phyloP scores from a whole-genome alignment of 37 sponge, comb jelly and placozoan genomes.

The Eunapius fragilis region DNA sequence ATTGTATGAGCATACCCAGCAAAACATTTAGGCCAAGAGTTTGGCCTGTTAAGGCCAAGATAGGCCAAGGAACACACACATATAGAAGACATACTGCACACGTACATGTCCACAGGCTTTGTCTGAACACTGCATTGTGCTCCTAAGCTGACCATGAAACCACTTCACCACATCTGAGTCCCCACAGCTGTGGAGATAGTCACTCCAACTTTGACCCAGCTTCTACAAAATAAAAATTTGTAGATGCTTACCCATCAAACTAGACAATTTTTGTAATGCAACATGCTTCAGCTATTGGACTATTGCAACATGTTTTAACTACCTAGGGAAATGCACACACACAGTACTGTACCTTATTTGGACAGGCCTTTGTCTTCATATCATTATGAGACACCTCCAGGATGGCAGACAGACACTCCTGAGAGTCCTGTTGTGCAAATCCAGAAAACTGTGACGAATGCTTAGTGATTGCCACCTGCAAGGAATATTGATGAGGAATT shows the following conservation, averaged over 20 bases:
- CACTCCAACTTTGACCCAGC: background rate
- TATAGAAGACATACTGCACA: too few relatives aligned
- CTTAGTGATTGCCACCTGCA: background rate
- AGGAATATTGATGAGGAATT: too few relatives aligned
- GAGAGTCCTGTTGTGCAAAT: background rate
- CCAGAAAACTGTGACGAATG: background rate
- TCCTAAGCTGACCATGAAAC: background rate
- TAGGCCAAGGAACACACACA: too few relatives aligned
- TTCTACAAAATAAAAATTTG: background rate
- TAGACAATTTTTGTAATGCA: too few relatives aligned
- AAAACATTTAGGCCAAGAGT: too few relatives aligned
- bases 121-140: background rate
- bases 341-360: background rate
- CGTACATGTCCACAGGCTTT: background rate
- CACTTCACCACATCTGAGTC: background rate
- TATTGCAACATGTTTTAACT: too few relatives aligned
- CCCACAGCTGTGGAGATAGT: background rate
- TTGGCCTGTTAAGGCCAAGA: too few relatives aligned
- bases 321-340: too few relatives aligned
- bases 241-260: background rate
- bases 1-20: too few relatives aligned
- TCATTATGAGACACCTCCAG: background rate
- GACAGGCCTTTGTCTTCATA: background rate
- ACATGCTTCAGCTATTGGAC: too few relatives aligned
- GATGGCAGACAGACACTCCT: background rate